Percentiles rank a stretch among this genome's conserved stretches.
phyloP scores from a whole-genome alignment of 2,888 invertebrate species.

The Drosophila rubida region DNA sequence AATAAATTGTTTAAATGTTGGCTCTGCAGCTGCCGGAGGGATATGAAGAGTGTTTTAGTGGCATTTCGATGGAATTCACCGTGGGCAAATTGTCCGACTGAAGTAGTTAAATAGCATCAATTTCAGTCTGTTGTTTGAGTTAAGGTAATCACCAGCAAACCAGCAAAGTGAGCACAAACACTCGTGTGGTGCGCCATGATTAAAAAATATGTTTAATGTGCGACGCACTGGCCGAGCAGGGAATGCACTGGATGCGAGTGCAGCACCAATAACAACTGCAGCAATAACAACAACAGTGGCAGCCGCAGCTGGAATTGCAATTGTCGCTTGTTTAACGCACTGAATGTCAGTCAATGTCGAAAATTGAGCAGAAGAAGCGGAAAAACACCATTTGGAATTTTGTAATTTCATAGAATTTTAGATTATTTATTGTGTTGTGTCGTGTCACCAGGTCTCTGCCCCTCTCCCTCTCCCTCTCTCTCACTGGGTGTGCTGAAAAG shows the following conservation, averaged over 20 bases:
- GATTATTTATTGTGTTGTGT: conserved; percentile 71
- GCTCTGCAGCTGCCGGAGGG: too few species aligned
- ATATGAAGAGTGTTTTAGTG: too few species aligned
- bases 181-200: background rate
- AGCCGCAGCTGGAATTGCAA: background rate
- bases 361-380: conserved; percentile 15
- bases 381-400: conserved; percentile 71
- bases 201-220: conserved; percentile 1
- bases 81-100: background rate
- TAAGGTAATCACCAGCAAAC: too few species aligned
- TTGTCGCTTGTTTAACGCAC: conserved; percentile 35
- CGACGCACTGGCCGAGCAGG: background rate
- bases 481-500: conserved; percentile 29
- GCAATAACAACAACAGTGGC: background rate
- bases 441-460: conserved; percentile 1
- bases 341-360: conserved; percentile 24
- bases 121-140: background rate
- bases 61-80: too few species aligned
- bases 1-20: background rate
- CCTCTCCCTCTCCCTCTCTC: conserved; percentile 7
- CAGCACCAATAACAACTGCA: background rate
- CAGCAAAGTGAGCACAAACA: background rate
- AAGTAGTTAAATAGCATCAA: too few species aligned
- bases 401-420: conserved; percentile 78
- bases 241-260: too few species aligned